phyloP scores from a whole-genome alignment of 2,888 invertebrate genomes.

The Cataglyphis albicans region DNA sequence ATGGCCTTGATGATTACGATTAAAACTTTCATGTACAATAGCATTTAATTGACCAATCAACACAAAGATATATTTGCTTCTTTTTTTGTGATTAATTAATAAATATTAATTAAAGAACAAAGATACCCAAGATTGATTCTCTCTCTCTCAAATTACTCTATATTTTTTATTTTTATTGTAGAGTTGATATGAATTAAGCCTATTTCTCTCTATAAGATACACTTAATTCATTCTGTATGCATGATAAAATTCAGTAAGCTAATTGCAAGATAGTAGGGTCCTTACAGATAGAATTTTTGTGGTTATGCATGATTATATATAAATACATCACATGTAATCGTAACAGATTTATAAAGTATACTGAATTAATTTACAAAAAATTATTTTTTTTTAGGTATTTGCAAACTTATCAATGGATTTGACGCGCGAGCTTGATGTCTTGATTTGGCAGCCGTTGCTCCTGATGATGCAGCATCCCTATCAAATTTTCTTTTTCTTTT shows the following conservation, averaged over 20 bases:
- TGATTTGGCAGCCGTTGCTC: constrained; percentile 79
- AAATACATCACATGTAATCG: neutral
- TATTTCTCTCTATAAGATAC: neutral
- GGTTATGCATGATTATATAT: neutral
- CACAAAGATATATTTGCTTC: no score
- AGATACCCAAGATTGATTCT: neutral
- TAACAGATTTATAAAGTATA: neutral
- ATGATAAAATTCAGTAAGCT: neutral
- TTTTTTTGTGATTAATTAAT: no score
- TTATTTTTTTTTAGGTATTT: constrained; percentile 11
- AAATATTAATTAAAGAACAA: no score
- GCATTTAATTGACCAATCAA: no score
- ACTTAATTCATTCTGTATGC: neutral
- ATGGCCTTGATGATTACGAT: no score
- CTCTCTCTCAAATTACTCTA: neutral
- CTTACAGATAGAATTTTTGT: neutral
- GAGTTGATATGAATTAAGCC: neutral
- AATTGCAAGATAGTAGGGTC: neutral
- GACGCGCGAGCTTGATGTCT: constrained; percentile 80
- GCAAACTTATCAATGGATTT: constrained; percentile 36
- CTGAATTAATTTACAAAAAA: neutral
- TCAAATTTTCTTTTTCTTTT: constrained; percentile 80
- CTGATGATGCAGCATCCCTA: constrained; percentile 74
- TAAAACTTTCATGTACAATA: no score
- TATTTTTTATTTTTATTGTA: neutral